phyloP scores from a whole-genome alignment of 2,888 invertebrate species.

The Abrostola triplasia region DNA sequence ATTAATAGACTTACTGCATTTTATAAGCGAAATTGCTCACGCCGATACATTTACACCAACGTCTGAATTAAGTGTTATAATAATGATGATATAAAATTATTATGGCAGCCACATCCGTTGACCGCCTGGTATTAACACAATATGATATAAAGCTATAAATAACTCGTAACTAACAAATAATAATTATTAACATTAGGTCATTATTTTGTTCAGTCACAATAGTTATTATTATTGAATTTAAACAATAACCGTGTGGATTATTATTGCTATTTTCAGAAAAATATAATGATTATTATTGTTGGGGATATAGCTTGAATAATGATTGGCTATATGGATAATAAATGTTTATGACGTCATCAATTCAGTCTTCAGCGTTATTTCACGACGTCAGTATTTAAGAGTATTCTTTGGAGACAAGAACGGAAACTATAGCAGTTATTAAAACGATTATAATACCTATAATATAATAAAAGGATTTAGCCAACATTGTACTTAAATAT shows the following conservation, averaged over 20 bases:
- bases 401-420: too few relatives aligned
- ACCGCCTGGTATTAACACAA: background rate
- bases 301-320: too few relatives aligned
- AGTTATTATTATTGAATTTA: background rate
- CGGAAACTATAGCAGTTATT: too few relatives aligned
- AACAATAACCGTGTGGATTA: background rate
- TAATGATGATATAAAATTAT: constrained; percentile 17
- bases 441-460: too few relatives aligned
- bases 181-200: constrained; percentile 3
- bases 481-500: too few relatives aligned
- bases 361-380: too few relatives aligned
- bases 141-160: constrained; percentile 17
- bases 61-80: constrained; percentile 7
- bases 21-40: constrained; percentile 9
- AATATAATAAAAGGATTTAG: too few relatives aligned
- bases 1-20: background rate
- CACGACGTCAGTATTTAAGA: too few relatives aligned
- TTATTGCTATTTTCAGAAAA: background rate
- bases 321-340: too few relatives aligned
- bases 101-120: constrained; percentile 31
- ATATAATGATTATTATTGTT: too few relatives aligned
- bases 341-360: too few relatives aligned
- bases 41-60: constrained; percentile 6
- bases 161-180: constrained; percentile 13
- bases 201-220: constrained; percentile 8